A percentile compares a stretch with the other conserved stretches of the same genome.
Evolutionary conservation across 2,113 vertebrate genomes (phyloP).

Genomic region (Thoracochromis brauschi): DNA sequence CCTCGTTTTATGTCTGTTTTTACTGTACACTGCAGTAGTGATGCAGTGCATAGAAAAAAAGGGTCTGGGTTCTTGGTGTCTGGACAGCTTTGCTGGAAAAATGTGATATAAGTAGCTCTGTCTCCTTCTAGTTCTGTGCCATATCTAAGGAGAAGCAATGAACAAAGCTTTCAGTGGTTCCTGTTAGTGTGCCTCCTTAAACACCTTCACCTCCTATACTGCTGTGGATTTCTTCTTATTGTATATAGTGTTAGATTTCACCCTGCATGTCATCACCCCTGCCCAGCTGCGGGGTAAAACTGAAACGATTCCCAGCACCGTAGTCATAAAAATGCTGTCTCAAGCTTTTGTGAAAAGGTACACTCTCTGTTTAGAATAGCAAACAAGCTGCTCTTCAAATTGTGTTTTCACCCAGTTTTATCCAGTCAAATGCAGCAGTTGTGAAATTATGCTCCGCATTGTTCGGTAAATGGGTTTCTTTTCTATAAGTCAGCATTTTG

Average conservation of each 20-base stretch:
- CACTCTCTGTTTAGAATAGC: background rate
- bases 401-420: background rate
- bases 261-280: conserved; percentile 2
- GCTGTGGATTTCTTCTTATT: background rate
- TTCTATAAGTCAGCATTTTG: background rate
- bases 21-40: conserved; percentile 37
- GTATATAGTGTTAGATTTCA: conserved; percentile 3
- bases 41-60: background rate
- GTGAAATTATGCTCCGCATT: background rate
- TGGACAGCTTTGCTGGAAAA: conserved; percentile 8
- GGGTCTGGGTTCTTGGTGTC: background rate
- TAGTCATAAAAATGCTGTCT: background rate
- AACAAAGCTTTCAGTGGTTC: background rate
- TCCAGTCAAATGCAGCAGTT: background rate
- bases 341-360: background rate
- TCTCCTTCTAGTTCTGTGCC: background rate
- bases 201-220: background rate
- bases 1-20: conserved; percentile 62
- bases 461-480: background rate
- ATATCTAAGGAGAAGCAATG: background rate
- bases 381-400: background rate
- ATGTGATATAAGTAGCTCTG: background rate
- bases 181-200: conserved; percentile 2
- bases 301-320: conserved; percentile 5
- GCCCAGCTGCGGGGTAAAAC: conserved; percentile 12